Base-by-base conservation (phyloP, 2,888 invertebrate species). In the Standfussiana lucernea region DNA sequence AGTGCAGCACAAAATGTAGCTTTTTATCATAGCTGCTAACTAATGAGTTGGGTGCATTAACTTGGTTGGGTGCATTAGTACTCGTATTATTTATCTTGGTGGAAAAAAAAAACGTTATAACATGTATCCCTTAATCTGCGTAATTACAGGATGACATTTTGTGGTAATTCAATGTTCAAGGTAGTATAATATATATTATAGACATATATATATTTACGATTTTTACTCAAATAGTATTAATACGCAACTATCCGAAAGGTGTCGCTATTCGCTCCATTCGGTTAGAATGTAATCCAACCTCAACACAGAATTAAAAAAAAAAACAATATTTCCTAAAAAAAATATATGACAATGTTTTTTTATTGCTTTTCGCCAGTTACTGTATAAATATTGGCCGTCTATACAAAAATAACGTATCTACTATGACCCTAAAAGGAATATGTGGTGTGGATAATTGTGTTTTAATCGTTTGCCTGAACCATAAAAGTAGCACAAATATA, bases 11-110 rank as follows among this genome's bases (percentile, higher is more conserved):
- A 47, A 72, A 83, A 83, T 86, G 79, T n/a, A 70, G 56, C 28
- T 67, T 85, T 84, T 84, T 83, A 83, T 86, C 72, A 68, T 65
- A 66, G 69, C 77, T 69, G 66, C 59, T 72, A 74, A 59, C 56
- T 82, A 82, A 83, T 77, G 71, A 82, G 47, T 50, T 77, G 42
- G 70, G 42, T 69, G 64, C 35, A 70, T 76, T 64, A 74, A 66
- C 15, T 53, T 70, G 32, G 59, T 2, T n/a, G 11, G 28, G 13
- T 24, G n/a, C n/a, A n/a, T n/a, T n/a, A n/a, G n/a, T n/a, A n/a
- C n/a, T n/a, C n/a, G n/a, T 37, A 32, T 47, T 50, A 28, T 56
- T 56, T 28, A 1, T 53, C 37, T 4, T n/a, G 10, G 18, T 21
- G 21, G 18, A 0, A 21, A n/a, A 64, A 10, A 10, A 65, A 21